Evolutionary conservation across 2,797 vertebrate species (phyloP).

Genomic region (Agapornis canus): DNA sequence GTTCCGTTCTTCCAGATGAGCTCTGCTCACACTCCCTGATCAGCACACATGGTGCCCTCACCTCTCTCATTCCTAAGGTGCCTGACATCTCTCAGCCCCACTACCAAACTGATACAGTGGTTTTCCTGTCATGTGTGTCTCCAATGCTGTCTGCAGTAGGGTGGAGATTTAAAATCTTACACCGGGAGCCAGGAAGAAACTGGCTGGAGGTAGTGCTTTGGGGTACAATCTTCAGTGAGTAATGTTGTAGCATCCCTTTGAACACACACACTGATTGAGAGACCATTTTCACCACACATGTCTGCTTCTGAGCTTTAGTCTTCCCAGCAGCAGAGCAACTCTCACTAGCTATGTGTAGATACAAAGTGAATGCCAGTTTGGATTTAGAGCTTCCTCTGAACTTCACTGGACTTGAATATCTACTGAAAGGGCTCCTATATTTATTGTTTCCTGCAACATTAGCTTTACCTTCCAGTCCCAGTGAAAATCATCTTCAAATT

Average conservation of each 20-base stretch:
- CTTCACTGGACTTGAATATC: neutral
- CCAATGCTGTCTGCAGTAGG: neutral
- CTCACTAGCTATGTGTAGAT: neutral
- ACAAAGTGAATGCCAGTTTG: neutral
- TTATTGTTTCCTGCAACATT: constrained; percentile 22
- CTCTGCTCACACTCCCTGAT: neutral
- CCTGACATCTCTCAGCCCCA: neutral
- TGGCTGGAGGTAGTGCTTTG: neutral
- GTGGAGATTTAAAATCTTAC: neutral
- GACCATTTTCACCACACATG: rapidly evolving
- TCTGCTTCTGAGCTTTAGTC: neutral
- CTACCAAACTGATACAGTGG: neutral
- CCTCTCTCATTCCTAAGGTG: neutral
- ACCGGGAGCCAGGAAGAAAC: neutral
- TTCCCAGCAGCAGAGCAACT: neutral
- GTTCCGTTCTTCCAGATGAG: neutral
- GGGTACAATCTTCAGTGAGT: neutral
- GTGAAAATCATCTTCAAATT: neutral
- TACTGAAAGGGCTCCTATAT: neutral
- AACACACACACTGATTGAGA: rapidly evolving
- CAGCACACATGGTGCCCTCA: rapidly evolving
- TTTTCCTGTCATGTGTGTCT: neutral
- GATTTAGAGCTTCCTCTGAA: constrained; percentile 7
- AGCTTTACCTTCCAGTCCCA: neutral
- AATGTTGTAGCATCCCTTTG: neutral